Base-by-base conservation (phyloP, 2,888 invertebrate genomes). In the Exephanes ischioxanthus region DNA sequence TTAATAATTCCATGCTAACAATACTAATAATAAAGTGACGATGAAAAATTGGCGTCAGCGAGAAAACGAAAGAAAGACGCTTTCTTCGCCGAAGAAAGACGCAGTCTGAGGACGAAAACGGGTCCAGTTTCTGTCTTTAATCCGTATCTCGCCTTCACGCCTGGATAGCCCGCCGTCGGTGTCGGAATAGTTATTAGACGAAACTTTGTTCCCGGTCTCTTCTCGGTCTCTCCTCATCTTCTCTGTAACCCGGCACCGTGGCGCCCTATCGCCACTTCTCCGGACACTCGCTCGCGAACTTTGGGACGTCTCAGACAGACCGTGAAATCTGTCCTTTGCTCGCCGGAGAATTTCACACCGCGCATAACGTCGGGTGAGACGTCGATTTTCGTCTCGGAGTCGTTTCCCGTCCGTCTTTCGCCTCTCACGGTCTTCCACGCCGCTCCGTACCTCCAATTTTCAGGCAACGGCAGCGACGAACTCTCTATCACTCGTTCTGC, bases 81-180 rank as follows among this genome's bases (percentile, higher is more conserved):
- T n/a, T n/a, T n/a, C n/a, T n/a, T n/a, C n/a, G 41, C 55, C 51
- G 22, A n/a, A 71, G 51, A 53, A 51, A 75, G 70, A 70, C 30
- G 77, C 61, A 76, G 80, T 76, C 55, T 84, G 76, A 86, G 83
- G 61, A 72, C 67, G 76, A 68, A 85, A 84, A 73, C 86, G 78
- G 85, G 83, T 88, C 78, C 83, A 73, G 85, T 78, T 89, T 91
- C 89, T 89, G 90, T 89, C 90, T 92, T 91, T 92, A 92, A 92
- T 92, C 91, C 92, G 91, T 92, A 92, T 92, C 92, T 91, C 90
- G 89, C 90, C 90, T 92, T 92, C 90, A 92, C 91, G 92, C 92
- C 89, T 91, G 90, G 92, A 92, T 91, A 90, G 90, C 88, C 88
- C 89, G 30, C 88, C 83, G 45, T 45, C 89, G 90, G 88, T 89